phyloP scores from a whole-genome alignment of 2,888 invertebrate genomes.

The Drosophila macrospina region DNA sequence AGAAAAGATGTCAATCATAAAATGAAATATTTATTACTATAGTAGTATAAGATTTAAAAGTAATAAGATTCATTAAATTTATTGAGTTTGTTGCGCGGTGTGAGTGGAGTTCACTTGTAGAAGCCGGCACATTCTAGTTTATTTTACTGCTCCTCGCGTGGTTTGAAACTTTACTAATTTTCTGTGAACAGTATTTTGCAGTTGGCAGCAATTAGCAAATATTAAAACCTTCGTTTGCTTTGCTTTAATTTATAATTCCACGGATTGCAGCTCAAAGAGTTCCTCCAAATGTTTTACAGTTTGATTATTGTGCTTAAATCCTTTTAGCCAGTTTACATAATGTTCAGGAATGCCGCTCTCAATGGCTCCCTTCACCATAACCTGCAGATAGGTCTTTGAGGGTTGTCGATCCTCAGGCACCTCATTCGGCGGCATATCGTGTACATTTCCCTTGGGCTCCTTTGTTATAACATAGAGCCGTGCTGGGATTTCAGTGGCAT shows the following conservation, averaged over 20 bases:
- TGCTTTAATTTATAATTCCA: slow-evolving; percentile 38
- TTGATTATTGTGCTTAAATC: slow-evolving; percentile 91
- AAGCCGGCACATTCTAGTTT: background rate
- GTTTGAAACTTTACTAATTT: background rate
- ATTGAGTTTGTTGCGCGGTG: background rate
- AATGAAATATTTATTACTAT: background rate
- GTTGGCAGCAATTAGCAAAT: background rate
- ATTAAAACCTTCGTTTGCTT: background rate
- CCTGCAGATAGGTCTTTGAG: slow-evolving; percentile 90
- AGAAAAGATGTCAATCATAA: background rate
- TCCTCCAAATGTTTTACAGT: slow-evolving; percentile 85
- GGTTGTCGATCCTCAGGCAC: slow-evolving; percentile 89
- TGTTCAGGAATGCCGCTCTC: slow-evolving; percentile 88
- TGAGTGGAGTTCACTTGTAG: background rate
- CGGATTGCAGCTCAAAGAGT: slow-evolving; percentile 81
- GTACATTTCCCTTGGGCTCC: slow-evolving; percentile 86
- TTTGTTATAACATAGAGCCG: slow-evolving; percentile 90
- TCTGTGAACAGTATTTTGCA: too few relatives aligned
- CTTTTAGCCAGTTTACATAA: slow-evolving; percentile 89
- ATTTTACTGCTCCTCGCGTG: background rate
- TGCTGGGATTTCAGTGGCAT: slow-evolving; percentile 86
- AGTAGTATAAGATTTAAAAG: background rate
- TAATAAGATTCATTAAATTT: background rate
- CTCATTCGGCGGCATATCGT: slow-evolving; percentile 74
- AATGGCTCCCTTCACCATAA: slow-evolving; percentile 82